Base-by-base conservation (phyloP, 2,888 invertebrate species). In the Ptychoptera albimana region DNA sequence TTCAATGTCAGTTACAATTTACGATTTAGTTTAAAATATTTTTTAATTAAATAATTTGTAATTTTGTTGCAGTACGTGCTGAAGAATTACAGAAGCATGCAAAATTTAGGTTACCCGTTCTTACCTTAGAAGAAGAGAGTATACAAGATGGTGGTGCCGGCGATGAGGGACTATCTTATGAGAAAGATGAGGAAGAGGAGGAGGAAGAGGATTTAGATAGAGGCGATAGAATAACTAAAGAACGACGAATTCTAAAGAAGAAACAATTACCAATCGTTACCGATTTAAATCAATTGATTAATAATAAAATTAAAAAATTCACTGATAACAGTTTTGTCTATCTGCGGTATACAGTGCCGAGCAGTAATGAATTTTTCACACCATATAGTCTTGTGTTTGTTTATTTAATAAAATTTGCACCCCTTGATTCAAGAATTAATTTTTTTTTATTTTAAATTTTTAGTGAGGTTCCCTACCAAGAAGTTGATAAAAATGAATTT, bases 381-480 rank as follows among this genome's bases (percentile, higher is more conserved):
- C 83, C 83, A 0, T 85, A 84, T 55, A 79, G 80, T 47, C 67
- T 84, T 32, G 77, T 72, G 81, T 82, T 63, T 68, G 68, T 60
- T 43, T 38, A 23, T 37, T 14, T 32, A 10, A 12, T 35, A 40
- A n/a, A n/a, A n/a, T n/a, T n/a, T n/a, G n/a, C 31, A n/a, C 42
- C 45, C 29, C 23, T 8, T 39, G 10, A 6, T 37, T 45, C 7
- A 38, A 23, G 15, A 13, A 8, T 11, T 38, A 31, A 31, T 43
- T 29, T 32, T 12, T 10, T 36, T 14, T 37, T 12, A 34, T 13
- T 34, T 45, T n/a, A 2, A n/a, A 42, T 42, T 60, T 58, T 37
- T 58, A 86, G 87, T 52, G 76, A 86, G 34, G 82, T 84, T 1
- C 72, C 75, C 0, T 88, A 81, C 55, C 72, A 75, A 35, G 69